Base-by-base conservation (phyloP, 30 jellyfish, hydroid and myxozoan genomes). In the Cassiopea andromeda region DNA sequence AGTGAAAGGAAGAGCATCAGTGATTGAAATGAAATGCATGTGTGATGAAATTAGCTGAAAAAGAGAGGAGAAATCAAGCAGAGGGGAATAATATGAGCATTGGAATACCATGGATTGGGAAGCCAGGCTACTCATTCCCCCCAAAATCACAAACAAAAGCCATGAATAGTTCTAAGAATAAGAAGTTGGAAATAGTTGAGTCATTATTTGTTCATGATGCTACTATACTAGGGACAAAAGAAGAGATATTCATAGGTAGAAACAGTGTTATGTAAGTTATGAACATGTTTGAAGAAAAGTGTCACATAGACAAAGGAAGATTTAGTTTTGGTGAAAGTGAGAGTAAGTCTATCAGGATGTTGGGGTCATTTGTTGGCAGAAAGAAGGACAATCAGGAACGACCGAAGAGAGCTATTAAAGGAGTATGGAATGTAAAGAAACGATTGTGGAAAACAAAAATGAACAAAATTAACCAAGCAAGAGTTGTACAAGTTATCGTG, bases 281-380 rank as follows among this genome's bases (percentile, higher is more conserved):
- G 75, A 66, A 66, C 19, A 66, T 66, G 75, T 0, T 15, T 66
- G 75, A 66, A 66, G 38, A 66, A 66, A 66, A 66, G 38, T 0
- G 75, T 19, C 43, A 66, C 15, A 0, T 1, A 66, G 75, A 66
- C 43, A 66, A 66, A n/a, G 45, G 75, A 15, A 19, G 1, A 66
- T 13, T 66, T 19, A 14, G 7, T 15, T n/a, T 66, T 66, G 75
- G 75, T 13, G 75, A 66, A 66, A 66, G 75, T 66, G 38, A 27
- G 45, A 66, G 75, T 66, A 19, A 66, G 75, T 66, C 75, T 66
- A 66, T 66, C 75, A 66, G 75, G 75, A 66, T 66, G 75, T 19
- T 66, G 75, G 75, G 75, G 75, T 66, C 0, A 66, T 66, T 66
- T 66, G 45, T 0, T 66, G 75, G 75, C 0, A 66, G 43, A 66